Conservation (phyloP, 2,888 invertebrate genomes). For the Rhagophthalmus giganteus region DNA sequence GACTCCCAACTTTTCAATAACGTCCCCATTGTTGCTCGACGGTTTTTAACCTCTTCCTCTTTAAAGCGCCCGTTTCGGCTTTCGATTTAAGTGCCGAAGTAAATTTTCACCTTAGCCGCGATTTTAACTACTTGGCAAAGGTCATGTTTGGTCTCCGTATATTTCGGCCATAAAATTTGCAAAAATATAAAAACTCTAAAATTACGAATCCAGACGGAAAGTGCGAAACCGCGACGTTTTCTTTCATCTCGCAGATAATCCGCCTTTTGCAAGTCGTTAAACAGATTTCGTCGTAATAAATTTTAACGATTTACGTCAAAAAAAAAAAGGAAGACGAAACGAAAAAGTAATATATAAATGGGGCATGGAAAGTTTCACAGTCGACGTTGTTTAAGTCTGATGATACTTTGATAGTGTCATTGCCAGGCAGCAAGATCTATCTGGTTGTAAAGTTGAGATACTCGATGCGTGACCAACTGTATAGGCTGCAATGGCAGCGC, state of each 20-base stretch:
- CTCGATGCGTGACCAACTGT: constrained; percentile 26
- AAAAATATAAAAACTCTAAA: constrained; percentile 1
- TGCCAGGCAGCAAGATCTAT: constrained; percentile 21
- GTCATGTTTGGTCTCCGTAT: constrained; percentile 16
- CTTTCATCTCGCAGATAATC: constrained; percentile 7
- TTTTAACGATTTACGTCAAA: constrained; percentile 5
- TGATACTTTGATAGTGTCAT: constrained; percentile 29
- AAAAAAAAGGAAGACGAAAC: constrained; percentile 1
- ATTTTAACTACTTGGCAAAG: constrained; percentile 17
- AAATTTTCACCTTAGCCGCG: no score
- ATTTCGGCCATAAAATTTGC: constrained; percentile 5
- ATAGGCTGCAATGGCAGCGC: constrained; percentile 28
- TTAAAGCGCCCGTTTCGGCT: no score
- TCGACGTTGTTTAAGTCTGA: constrained; percentile 9
- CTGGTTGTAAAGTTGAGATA: constrained; percentile 18
- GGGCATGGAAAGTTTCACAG: constrained; percentile 30
- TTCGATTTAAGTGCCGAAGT: no score
- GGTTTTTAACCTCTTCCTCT: background rate
- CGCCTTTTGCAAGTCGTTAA: constrained; percentile 3
- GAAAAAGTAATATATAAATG: constrained; percentile 13
- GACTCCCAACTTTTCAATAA: no score
- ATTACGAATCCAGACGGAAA: background rate
- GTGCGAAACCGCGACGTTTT: constrained; percentile 1
- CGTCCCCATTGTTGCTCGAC: no score
- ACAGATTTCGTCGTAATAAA: constrained; percentile 6